These are phyloP conservation scores for Lampropteryx suffumata DNA, from an alignment of 2,888 invertebrate genomes.

Conservation along the genomic window DNA sequence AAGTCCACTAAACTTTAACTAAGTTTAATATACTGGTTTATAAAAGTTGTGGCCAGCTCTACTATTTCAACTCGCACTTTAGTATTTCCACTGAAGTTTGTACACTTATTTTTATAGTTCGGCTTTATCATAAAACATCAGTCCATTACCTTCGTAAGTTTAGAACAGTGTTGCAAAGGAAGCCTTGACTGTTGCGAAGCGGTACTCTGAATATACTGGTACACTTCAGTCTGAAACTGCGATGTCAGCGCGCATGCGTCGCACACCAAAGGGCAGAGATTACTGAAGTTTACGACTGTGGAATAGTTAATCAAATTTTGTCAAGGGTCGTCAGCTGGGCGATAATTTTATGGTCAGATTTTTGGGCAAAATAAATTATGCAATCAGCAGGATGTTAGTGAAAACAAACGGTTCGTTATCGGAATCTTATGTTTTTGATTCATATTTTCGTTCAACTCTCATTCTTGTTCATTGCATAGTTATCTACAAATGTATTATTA, in stretches of 20 bases:
- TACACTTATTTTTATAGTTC: background rate
- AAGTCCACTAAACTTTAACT: no score
- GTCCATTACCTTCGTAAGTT: slow-evolving; percentile 16
- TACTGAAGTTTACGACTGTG: slow-evolving; percentile 30
- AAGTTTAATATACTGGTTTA: slow-evolving; percentile 1
- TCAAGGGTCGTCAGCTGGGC: slow-evolving; percentile 35
- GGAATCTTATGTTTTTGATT: no score
- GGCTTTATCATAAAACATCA: background rate
- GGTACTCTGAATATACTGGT: slow-evolving; percentile 40
- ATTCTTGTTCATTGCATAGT: no score
- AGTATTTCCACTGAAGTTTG: background rate
- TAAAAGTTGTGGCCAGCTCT: background rate
- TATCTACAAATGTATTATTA: no score
- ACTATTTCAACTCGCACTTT: background rate
- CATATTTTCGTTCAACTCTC: no score
- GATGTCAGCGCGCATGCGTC: slow-evolving; percentile 35
- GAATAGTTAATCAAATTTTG: slow-evolving; percentile 36
- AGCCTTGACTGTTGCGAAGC: slow-evolving; percentile 33
- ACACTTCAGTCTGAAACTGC: slow-evolving; percentile 25
- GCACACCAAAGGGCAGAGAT: slow-evolving; percentile 30
- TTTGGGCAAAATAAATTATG: no score
- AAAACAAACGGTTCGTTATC: no score
- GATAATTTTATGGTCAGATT: slow-evolving; percentile 8
- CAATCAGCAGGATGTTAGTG: no score
- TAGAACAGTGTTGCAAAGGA: background rate